Evolutionary conservation across 2,113 vertebrate genomes (phyloP).

Genomic region (Seriola aureovittata): DNA sequence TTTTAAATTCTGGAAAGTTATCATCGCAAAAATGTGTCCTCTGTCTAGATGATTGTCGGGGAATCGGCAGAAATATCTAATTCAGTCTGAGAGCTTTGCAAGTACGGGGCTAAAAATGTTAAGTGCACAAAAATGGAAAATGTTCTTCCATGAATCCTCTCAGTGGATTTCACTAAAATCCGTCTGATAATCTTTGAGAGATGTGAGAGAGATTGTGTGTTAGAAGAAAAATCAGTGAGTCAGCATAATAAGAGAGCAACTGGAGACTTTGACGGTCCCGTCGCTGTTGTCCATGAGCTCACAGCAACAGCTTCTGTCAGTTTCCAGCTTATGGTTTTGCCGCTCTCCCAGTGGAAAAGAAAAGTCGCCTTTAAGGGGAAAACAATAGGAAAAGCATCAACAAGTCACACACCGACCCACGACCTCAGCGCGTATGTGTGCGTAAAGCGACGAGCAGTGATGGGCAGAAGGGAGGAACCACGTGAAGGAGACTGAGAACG

Average conservation of each 20-base stretch:
- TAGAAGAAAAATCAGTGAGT: background rate
- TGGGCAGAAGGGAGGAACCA: too few species aligned
- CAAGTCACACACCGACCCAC: background rate
- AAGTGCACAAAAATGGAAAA: background rate
- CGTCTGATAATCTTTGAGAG: background rate
- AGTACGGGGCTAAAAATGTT: background rate
- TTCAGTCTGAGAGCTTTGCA: background rate
- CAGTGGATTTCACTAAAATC: background rate
- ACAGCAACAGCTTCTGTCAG: too few species aligned
- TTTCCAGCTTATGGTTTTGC: background rate
- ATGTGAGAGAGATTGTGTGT: background rate
- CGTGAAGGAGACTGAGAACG: background rate
- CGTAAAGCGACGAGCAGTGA: background rate
- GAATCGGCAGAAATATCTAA: background rate
- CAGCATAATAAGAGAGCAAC: background rate
- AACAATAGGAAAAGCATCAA: background rate
- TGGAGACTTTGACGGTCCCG: background rate
- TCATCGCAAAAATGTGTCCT: too few species aligned
- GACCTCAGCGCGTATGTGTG: background rate
- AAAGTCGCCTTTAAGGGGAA: background rate
- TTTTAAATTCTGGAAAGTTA: too few species aligned
- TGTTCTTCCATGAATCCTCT: background rate
- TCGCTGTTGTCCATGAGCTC: too few species aligned
- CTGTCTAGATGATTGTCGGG: background rate
- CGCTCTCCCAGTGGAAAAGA: background rate